phyloP scores from a whole-genome alignment of 1,140 invertebrate genomes.

The Habropoda laboriosa region DNA sequence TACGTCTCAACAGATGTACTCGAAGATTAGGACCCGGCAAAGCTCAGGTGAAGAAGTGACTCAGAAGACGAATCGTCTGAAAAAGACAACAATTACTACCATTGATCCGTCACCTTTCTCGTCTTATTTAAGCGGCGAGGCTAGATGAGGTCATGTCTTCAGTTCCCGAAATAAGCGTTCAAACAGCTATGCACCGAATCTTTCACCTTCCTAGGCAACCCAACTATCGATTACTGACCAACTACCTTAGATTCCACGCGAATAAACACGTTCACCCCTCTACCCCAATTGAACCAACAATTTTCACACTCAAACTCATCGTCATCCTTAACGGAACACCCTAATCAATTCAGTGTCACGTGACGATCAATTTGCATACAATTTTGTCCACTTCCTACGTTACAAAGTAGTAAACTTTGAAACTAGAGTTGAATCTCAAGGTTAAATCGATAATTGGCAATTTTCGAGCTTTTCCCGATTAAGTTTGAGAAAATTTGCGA shows the following conservation, averaged over 20 bases:
- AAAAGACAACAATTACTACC: constrained; percentile 38
- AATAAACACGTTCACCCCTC: too few relatives aligned
- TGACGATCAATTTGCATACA: too few relatives aligned
- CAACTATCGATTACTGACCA: not conserved
- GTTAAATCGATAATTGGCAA: too few relatives aligned
- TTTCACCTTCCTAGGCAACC: constrained; percentile 20
- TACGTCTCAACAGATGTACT: not conserved
- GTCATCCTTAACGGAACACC: too few relatives aligned
- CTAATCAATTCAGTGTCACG: too few relatives aligned
- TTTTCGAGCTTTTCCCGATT: too few relatives aligned
- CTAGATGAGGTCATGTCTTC: constrained; percentile 41
- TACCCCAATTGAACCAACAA: not conserved
- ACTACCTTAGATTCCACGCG: not conserved
- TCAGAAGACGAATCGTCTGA: constrained; percentile 15
- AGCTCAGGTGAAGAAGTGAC: not conserved
- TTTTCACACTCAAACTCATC: too few relatives aligned
- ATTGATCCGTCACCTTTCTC: constrained; percentile 33
- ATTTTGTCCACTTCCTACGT: too few relatives aligned
- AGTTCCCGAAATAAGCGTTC: constrained; percentile 38
- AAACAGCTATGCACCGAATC: constrained; percentile 35
- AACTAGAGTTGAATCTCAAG: too few relatives aligned
- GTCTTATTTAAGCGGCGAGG: constrained; percentile 48
- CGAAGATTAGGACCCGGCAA: not conserved
- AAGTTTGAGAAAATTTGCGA: too few relatives aligned
- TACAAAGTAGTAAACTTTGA: too few relatives aligned